Evolutionary conservation across 2,113 vertebrate genomes (phyloP), one percentile per base, ranked within the genome.

Genomic region (Gnathonemus longibarbis): DNA sequence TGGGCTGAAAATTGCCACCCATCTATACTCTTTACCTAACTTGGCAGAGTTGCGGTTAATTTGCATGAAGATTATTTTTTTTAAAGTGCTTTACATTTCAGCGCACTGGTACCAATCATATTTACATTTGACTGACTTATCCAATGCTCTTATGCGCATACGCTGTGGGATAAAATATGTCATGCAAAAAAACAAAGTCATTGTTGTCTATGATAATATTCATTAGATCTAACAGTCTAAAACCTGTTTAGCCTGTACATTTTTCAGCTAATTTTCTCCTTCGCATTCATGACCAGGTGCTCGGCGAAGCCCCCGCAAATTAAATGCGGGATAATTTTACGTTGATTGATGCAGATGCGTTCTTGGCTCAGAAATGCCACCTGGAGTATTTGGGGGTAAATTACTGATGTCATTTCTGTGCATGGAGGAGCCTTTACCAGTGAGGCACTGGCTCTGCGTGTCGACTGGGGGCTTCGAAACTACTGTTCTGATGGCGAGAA

Each of bases 401-500:
- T 96, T 96, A 96, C 92, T 94, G 95, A 95, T 96, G 97, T 97
- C 97, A 96, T 97, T 98, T 97, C 96, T 96, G 92, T 96, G 96
- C 97, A 96, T 97, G 96, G 95, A 94, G 58, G 95, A 96, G 96
- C 95, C 92, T 93, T 95, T 96, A 96, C 97, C 97, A 97, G 97
- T 97, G 97, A 97, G 96, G 97, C 96, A 97, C 97, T 97, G 97
- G 97, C 97, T 97, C 95, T 97, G 97, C 97, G 97, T 97, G 98
- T 96, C 96, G 97, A 96, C 96, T 95, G 97, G 96, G 95, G 96
- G 95, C 97, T 95, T 97, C 97, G 97, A 97, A 99, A 99, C 97
- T 97, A 97, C 97, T 97, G 96, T 95, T 97, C 96, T 97, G 97
- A 97, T 97, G 96, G 96, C 96, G 96, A 97, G 97, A 99, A 98